A percentile compares a stretch with the other conserved stretches of the same genome.
These are phyloP conservation scores for Eurois occulta DNA, from an alignment of 2,888 invertebrate species.

Conservation along the genomic window DNA sequence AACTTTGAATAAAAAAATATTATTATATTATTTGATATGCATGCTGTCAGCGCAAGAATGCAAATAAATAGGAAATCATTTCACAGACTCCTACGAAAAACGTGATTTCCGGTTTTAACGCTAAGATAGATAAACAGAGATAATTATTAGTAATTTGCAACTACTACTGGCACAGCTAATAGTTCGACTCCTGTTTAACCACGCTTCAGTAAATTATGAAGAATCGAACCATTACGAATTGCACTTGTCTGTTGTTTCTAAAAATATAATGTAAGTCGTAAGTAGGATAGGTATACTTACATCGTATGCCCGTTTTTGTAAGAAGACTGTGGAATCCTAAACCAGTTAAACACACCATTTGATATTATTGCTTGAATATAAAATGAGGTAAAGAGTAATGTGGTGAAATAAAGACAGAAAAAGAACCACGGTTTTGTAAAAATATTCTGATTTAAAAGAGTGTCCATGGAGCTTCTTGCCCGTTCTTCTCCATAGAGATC, in stretches of 20 bases:
- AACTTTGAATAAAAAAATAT: too few species aligned
- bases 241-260: neutral
- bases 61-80: neutral
- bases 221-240: neutral
- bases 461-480: too few species aligned
- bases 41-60: neutral
- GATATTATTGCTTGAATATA: neutral
- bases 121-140: neutral
- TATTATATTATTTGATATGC: too few species aligned
- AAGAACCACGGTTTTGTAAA: too few species aligned
- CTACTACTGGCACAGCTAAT: neutral
- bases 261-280: neutral
- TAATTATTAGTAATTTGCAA: conserved; percentile 5
- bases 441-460: too few species aligned
- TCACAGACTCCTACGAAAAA: too few species aligned
- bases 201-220: neutral
- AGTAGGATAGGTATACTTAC: neutral
- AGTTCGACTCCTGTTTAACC: neutral
- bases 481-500: too few species aligned
- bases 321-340: neutral
- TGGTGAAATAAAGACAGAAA: too few species aligned
- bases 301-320: neutral
- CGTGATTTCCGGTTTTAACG: too few species aligned
- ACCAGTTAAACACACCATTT: neutral
- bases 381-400: neutral